Percentiles rank a stretch among this genome's conserved stretches.
phyloP scores from a whole-genome alignment of 2,113 vertebrate genomes.

The Coregonus clupeaformis region DNA sequence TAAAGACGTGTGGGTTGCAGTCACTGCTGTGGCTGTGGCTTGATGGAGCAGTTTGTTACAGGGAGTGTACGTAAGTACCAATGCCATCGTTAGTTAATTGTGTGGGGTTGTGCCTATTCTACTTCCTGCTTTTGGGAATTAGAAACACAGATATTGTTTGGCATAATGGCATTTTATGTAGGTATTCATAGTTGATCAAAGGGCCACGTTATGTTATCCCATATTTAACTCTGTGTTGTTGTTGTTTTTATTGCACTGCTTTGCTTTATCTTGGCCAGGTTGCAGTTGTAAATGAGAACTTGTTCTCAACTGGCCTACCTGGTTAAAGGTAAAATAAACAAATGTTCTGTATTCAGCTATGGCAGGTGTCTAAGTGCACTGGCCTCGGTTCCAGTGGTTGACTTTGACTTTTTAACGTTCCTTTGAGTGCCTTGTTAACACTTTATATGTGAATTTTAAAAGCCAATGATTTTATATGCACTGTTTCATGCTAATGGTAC shows the following conservation, averaged over 20 bases:
- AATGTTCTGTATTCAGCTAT: slow-evolving; percentile 32
- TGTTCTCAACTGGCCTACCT: too few species aligned
- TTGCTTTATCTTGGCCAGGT: too few species aligned
- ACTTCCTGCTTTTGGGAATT: slow-evolving; percentile 9
- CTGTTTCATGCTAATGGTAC: slow-evolving; percentile 43
- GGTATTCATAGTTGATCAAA: slow-evolving; percentile 38
- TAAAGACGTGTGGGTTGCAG: not conserved
- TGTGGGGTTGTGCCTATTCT: not conserved
- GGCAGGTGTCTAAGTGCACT: slow-evolving; percentile 18
- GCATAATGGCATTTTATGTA: slow-evolving; percentile 33
- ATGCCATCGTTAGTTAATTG: not conserved
- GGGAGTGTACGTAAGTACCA: not conserved
- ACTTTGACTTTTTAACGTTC: slow-evolving; percentile 36
- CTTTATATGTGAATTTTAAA: slow-evolving; percentile 48
- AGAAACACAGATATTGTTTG: too few species aligned
- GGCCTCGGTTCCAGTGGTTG: not conserved
- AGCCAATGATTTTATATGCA: slow-evolving; percentile 36
- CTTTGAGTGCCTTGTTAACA: slow-evolving; percentile 50
- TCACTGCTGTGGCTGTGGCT: not conserved
- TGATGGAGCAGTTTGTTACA: not conserved
- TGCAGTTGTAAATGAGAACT: too few species aligned
- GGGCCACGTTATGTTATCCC: not conserved
- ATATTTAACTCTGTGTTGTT: too few species aligned
- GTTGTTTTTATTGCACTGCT: too few species aligned
- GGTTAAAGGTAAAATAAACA: too few species aligned